These are phyloP conservation scores for Podarcis raffonei DNA, from an alignment of 2,113 vertebrate genomes.

Conservation along the genomic window DNA sequence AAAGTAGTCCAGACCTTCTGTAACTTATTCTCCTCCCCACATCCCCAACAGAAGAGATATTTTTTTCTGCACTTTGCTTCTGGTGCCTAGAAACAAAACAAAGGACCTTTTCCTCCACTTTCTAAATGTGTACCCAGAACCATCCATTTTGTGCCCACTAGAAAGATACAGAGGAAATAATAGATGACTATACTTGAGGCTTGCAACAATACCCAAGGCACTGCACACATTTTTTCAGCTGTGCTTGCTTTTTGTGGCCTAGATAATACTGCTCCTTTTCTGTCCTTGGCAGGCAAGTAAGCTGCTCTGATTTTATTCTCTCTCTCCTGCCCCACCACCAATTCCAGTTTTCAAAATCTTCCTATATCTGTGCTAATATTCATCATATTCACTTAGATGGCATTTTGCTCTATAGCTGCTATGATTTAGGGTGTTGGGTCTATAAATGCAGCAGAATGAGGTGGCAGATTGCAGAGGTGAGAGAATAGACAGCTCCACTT, in stretches of 20 bases:
- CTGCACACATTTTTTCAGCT: neutral
- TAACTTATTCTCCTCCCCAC: slow-evolving; percentile 42
- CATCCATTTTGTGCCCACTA: slow-evolving; percentile 57
- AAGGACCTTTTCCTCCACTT: slow-evolving; percentile 49
- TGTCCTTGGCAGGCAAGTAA: slow-evolving; percentile 41
- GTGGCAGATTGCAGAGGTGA: neutral
- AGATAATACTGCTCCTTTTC: slow-evolving; percentile 57
- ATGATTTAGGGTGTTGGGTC: slow-evolving; percentile 32
- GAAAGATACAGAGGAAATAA: slow-evolving; percentile 66
- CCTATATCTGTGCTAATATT: slow-evolving; percentile 54
- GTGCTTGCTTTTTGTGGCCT: slow-evolving; percentile 52
- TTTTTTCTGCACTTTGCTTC: slow-evolving; percentile 47
- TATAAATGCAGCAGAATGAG: neutral
- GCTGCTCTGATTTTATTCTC: slow-evolving; percentile 21
- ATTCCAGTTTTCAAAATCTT: slow-evolving; percentile 39
- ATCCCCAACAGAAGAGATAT: slow-evolving; percentile 45
- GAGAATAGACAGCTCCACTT: neutral
- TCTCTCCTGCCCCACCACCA: neutral
- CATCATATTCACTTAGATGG: neutral
- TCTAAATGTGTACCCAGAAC: slow-evolving; percentile 53
- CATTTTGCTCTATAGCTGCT: neutral
- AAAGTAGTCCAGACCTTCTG: slow-evolving; percentile 66
- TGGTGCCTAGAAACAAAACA: slow-evolving; percentile 16
- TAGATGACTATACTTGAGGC: slow-evolving; percentile 54
- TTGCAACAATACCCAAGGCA: slow-evolving; percentile 63